phyloP scores from a whole-genome alignment of 1,140 invertebrate genomes.

The Papilio polyxenes region DNA sequence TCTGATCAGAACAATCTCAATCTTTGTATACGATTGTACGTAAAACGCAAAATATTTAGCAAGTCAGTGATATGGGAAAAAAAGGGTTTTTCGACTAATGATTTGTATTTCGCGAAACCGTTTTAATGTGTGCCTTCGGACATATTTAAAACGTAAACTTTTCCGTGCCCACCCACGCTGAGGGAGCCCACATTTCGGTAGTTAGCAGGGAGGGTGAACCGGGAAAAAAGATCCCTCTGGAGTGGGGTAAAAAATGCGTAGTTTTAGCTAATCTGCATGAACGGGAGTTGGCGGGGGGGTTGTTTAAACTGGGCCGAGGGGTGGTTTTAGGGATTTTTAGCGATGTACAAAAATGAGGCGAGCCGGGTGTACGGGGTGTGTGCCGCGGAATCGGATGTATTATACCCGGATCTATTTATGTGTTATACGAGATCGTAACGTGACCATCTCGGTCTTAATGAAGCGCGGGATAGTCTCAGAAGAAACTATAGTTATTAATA shows the following conservation, averaged over 20 bases:
- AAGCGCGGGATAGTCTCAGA: constrained; percentile 39
- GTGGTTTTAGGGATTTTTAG: constrained; percentile 76
- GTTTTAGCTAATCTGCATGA: constrained; percentile 82
- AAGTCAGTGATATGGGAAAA: constrained; percentile 39
- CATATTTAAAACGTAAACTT: constrained; percentile 79
- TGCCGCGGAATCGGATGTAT: constrained; percentile 70
- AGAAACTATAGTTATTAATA: background rate
- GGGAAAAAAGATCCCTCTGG: constrained; percentile 62
- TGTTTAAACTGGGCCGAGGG: constrained; percentile 72
- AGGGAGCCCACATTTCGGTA: constrained; percentile 71
- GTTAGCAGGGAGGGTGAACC: constrained; percentile 64
- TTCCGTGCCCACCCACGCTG: constrained; percentile 54
- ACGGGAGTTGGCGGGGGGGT: constrained; percentile 53
- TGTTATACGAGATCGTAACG: constrained; percentile 50
- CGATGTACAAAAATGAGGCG: constrained; percentile 74
- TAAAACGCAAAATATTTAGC: constrained; percentile 19
- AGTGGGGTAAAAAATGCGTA: constrained; percentile 81
- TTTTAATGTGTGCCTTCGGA: constrained; percentile 76
- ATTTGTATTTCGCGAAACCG: constrained; percentile 69
- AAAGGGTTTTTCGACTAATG: constrained; percentile 60
- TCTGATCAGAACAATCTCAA: background rate
- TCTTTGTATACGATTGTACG: background rate
- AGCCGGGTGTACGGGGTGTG: constrained; percentile 56
- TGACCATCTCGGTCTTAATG: constrained; percentile 46
- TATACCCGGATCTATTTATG: constrained; percentile 78